Evolutionary conservation across 2,888 invertebrate genomes (phyloP).

Genomic region (Scaptomyza polygonia): DNA sequence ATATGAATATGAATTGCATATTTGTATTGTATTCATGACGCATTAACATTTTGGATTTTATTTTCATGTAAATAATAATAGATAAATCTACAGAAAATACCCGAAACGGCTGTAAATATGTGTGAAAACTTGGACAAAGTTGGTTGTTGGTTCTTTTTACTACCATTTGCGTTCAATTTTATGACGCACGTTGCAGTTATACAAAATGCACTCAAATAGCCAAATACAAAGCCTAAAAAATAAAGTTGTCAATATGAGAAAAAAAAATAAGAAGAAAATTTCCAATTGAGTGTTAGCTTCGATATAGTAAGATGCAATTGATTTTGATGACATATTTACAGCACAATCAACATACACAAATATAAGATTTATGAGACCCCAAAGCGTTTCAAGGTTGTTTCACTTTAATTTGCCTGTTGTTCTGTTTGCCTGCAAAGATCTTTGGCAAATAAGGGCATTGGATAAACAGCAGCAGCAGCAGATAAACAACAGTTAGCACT

Average conservation of each 20-base stretch:
- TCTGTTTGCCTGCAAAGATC: slow-evolving; percentile 60
- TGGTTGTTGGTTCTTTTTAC: too few relatives aligned
- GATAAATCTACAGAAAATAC: slow-evolving; percentile 10
- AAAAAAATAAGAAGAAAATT: neutral
- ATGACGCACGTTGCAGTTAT: slow-evolving; percentile 34
- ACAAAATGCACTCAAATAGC: slow-evolving; percentile 29
- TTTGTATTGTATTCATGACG: neutral
- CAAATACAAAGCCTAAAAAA: neutral
- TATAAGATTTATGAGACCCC: slow-evolving; percentile 62
- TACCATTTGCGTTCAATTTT: too few relatives aligned
- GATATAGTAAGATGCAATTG: slow-evolving; percentile 28
- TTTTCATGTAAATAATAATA: neutral
- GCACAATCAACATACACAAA: slow-evolving; percentile 3
- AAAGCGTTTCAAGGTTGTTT: slow-evolving; percentile 59
- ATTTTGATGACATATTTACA: neutral
- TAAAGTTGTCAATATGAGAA: neutral
- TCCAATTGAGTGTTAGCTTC: slow-evolving; percentile 10
- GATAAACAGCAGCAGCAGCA: slow-evolving; percentile 42
- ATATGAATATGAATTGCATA: neutral
- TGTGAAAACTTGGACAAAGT: too few relatives aligned
- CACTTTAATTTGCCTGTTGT: slow-evolving; percentile 46
- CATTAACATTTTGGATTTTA: neutral
- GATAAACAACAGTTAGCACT: slow-evolving; percentile 46
- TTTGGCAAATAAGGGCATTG: slow-evolving; percentile 49
- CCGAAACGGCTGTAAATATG: slow-evolving; percentile 6